Evolutionary conservation across 37 sponge, comb jelly and placozoan species (phyloP).

Genomic region (Haliclona indistincta): DNA sequence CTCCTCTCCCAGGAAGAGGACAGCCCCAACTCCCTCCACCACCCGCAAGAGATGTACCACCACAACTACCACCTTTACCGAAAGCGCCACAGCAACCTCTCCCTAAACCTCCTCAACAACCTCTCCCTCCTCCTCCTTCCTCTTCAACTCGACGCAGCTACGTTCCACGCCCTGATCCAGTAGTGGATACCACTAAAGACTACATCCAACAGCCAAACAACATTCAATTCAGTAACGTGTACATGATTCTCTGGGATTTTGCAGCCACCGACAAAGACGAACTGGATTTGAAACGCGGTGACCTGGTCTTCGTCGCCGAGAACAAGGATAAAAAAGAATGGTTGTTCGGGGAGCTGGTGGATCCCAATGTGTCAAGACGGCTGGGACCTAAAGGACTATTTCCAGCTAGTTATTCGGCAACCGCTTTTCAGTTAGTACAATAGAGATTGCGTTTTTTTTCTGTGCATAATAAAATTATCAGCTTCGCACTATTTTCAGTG

Average conservation of each 20-base stretch:
- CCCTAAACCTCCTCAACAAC: conserved; percentile 20
- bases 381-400: conserved; percentile 41
- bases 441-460: not conserved
- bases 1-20: not conserved
- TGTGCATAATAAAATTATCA: not conserved
- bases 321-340: conserved; percentile 34
- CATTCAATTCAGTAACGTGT: conserved; percentile 65
- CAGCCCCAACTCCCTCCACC: too few species aligned
- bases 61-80: not conserved
- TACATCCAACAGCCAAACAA: conserved; percentile 33
- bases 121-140: conserved; percentile 11
- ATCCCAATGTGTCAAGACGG: conserved; percentile 29
- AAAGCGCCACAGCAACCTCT: conserved; percentile 4
- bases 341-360: conserved; percentile 81
- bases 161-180: conserved; percentile 11
- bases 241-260: conserved; percentile 80
- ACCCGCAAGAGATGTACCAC: not conserved
- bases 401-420: conserved; percentile 44
- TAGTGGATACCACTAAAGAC: conserved; percentile 53
- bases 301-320: conserved; percentile 70
- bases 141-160: not conserved
- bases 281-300: conserved; percentile 67
- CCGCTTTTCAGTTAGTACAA: conserved; percentile 56
- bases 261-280: conserved; percentile 63
- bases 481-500: not conserved